Evolutionary conservation across 2,888 invertebrate species (phyloP).

Genomic region (Ceriagrion tenellum): DNA sequence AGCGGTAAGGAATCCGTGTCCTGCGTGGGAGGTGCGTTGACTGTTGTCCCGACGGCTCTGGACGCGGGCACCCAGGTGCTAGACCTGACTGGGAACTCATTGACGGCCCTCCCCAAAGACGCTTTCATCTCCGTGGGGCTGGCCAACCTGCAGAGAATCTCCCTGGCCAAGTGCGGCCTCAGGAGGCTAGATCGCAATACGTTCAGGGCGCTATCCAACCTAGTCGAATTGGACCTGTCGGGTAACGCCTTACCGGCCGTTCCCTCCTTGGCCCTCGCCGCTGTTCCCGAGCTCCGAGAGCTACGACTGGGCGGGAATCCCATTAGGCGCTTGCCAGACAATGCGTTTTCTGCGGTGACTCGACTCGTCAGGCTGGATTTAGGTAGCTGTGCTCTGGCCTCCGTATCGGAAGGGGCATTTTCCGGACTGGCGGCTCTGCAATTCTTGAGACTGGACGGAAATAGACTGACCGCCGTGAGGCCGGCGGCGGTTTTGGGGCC

Average conservation of each 20-base stretch:
- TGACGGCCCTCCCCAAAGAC: constrained; percentile 84
- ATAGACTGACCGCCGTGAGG: constrained; percentile 84
- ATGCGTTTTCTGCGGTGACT: constrained; percentile 82
- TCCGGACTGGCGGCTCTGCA: constrained; percentile 86
- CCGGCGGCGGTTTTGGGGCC: constrained; percentile 84
- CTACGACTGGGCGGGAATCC: constrained; percentile 88
- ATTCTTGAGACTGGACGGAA: constrained; percentile 88
- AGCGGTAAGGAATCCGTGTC: constrained; percentile 91
- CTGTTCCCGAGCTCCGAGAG: constrained; percentile 87
- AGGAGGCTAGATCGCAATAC: constrained; percentile 86
- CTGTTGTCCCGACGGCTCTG: constrained; percentile 86
- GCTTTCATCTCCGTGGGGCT: constrained; percentile 88
- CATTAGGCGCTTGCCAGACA: constrained; percentile 84
- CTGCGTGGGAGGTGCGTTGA: constrained; percentile 88
- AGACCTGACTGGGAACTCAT: constrained; percentile 87
- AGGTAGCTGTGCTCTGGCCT: constrained; percentile 85
- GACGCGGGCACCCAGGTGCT: constrained; percentile 89
- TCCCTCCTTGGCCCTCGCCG: constrained; percentile 87
- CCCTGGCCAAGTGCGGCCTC: constrained; percentile 86
- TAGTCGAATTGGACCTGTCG: constrained; percentile 90
- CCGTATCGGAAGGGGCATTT: constrained; percentile 86
- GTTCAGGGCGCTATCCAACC: constrained; percentile 88
- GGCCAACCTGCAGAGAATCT: constrained; percentile 89
- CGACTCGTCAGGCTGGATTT: constrained; percentile 87
- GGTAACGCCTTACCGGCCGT: constrained; percentile 84